Percentiles rank a stretch among this genome's conserved stretches.
phyloP scores from a whole-genome alignment of 2,797 vertebrate genomes.

The Menidia menidia region DNA sequence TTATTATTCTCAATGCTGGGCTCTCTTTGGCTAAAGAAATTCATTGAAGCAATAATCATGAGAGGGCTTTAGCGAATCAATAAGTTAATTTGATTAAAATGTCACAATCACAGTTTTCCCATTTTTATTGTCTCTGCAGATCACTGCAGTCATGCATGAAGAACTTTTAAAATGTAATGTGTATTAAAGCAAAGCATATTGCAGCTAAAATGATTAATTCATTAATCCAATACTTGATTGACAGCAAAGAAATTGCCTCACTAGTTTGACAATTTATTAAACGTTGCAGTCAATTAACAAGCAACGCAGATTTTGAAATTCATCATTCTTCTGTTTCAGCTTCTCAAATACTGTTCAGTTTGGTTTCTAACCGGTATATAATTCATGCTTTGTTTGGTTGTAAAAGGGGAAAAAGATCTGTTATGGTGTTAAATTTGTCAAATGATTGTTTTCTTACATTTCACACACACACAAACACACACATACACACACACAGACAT shows the following conservation, averaged over 20 bases:
- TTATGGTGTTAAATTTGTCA: not conserved
- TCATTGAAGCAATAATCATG: conserved; percentile 24
- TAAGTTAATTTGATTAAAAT: conserved; percentile 39
- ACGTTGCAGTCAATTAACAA: conserved; percentile 3
- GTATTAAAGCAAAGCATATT: conserved; percentile 23
- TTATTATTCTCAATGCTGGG: conserved; percentile 24
- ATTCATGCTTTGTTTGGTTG: not conserved
- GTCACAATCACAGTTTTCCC: conserved; percentile 35
- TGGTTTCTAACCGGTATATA: not conserved
- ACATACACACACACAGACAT: not conserved
- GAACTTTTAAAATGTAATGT: conserved; percentile 14
- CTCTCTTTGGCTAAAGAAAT: conserved; percentile 26
- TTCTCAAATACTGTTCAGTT: conserved; percentile 1
- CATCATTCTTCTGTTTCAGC: not conserved
- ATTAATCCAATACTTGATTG: conserved; percentile 1
- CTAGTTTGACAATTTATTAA: conserved; percentile 1
- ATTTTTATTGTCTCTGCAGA: conserved; percentile 22
- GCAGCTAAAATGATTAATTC: conserved; percentile 4
- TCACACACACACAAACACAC: not conserved
- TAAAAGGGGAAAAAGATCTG: not conserved
- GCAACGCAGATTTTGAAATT: conserved; percentile 3
- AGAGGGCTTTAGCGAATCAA: conserved; percentile 25
- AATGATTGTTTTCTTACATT: not conserved
- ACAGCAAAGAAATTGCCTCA: conserved; percentile 10
- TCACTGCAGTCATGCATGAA: conserved; percentile 9